These are phyloP conservation scores for Hystrix brachyura DNA, from an alignment of 2,113 vertebrate genomes.

Conservation along the genomic window DNA sequence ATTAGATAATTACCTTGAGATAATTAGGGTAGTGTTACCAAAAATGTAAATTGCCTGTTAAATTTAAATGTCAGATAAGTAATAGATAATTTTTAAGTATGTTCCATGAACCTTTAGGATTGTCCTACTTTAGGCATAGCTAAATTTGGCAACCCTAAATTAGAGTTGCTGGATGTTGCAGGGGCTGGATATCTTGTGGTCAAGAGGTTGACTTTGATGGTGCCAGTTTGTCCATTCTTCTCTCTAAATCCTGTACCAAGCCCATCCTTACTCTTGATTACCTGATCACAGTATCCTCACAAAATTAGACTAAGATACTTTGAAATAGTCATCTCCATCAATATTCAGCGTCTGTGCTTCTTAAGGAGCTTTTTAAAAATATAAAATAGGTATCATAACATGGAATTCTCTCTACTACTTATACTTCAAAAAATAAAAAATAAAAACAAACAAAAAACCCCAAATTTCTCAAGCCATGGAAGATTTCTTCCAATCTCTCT, in stretches of 20 bases:
- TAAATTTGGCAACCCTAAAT: background rate
- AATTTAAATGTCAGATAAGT: constrained; percentile 39
- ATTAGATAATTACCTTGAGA: background rate
- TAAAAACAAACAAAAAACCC: no score
- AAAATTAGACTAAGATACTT: constrained; percentile 6
- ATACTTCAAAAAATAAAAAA: constrained; percentile 87
- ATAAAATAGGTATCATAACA: constrained; percentile 90
- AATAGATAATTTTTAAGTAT: background rate
- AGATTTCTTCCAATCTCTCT: constrained; percentile 92
- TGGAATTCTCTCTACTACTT: constrained; percentile 92
- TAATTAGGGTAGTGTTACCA: background rate
- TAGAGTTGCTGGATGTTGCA: background rate
- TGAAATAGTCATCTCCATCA: background rate
- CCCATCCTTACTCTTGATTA: no score
- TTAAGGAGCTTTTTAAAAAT: constrained; percentile 50
- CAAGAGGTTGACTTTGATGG: background rate
- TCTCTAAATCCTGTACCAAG: background rate
- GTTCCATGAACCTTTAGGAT: background rate
- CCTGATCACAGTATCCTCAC: background rate
- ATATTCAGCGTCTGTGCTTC: background rate
- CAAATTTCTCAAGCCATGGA: constrained; percentile 91
- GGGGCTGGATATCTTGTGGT: background rate
- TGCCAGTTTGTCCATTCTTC: background rate
- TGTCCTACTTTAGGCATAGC: background rate
- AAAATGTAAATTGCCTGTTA: background rate